Evolutionary conservation across 2,797 vertebrate species (phyloP).

Genomic region (Valencia hispanica): DNA sequence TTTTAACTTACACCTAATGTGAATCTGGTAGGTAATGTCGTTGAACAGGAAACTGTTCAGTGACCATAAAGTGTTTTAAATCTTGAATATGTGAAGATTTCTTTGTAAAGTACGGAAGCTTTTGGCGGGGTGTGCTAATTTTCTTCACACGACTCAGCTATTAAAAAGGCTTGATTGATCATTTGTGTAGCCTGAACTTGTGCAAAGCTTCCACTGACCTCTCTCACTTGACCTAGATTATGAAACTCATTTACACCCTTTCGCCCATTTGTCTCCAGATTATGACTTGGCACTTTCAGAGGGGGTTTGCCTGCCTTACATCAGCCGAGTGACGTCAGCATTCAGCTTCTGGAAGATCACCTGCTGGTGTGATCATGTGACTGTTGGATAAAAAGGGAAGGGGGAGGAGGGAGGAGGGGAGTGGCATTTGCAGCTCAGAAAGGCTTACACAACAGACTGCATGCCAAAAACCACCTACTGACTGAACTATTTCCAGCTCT

Average conservation of each 20-base stretch:
- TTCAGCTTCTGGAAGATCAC: slow-evolving; percentile 49
- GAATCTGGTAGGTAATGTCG: no score
- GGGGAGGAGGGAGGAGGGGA: neutral
- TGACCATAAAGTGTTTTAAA: no score
- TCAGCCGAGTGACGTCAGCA: slow-evolving; percentile 53
- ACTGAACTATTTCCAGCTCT: slow-evolving; percentile 39
- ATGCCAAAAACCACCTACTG: slow-evolving; percentile 14
- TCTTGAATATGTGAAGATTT: neutral
- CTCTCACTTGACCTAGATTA: slow-evolving; percentile 30
- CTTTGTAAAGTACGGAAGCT: neutral
- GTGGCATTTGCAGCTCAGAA: slow-evolving; percentile 18
- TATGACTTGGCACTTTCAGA: slow-evolving; percentile 59
- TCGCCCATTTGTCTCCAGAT: slow-evolving; percentile 38
- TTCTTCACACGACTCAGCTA: neutral
- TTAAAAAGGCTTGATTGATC: neutral
- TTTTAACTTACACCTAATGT: no score
- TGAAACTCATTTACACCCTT: slow-evolving; percentile 41
- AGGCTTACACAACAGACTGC: slow-evolving; percentile 55
- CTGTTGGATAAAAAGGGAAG: slow-evolving; percentile 31
- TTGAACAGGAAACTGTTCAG: no score
- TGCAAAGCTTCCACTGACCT: neutral
- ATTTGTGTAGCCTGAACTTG: neutral
- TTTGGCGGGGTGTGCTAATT: neutral
- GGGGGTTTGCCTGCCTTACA: slow-evolving; percentile 63
- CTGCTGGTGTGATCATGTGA: slow-evolving; percentile 27